Conservation (phyloP, 2,888 invertebrate species). For the Teleiodes luculella region DNA sequence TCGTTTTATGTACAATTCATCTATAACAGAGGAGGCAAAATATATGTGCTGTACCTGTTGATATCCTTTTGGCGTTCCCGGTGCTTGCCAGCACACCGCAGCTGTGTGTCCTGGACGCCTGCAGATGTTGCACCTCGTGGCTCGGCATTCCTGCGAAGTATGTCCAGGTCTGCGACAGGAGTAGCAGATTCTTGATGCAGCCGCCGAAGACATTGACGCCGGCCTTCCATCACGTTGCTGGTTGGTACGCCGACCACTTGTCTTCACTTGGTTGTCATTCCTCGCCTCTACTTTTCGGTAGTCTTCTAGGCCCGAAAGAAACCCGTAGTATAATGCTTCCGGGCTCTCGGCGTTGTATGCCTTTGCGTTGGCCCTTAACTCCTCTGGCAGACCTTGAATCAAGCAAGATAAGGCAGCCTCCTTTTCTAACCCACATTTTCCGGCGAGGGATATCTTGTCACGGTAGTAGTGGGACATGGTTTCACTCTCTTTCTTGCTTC, state of each 20-base stretch:
- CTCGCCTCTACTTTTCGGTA: conserved; percentile 15
- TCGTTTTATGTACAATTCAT: not conserved
- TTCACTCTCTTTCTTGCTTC: conserved; percentile 24
- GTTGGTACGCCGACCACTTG: not conserved
- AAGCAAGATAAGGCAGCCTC: conserved; percentile 20
- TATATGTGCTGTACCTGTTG: no score
- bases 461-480: conserved; percentile 32
- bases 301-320: conserved; percentile 21
- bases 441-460: conserved; percentile 24
- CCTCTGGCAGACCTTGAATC: conserved; percentile 19
- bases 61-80: not conserved
- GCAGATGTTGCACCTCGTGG: conserved; percentile 4
- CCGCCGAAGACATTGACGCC: not conserved
- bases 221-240: not conserved
- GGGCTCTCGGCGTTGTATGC: conserved; percentile 1
- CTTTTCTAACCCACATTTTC: conserved; percentile 19
- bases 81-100: conserved; percentile 5
- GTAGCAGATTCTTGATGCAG: conserved; percentile 17
- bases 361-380: conserved; percentile 17
- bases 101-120: conserved; percentile 11
- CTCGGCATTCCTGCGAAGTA: conserved; percentile 8
- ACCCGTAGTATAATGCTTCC: conserved; percentile 19
- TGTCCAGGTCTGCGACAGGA: conserved; percentile 14
- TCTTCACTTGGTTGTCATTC: not conserved
- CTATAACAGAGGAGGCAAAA: not conserved